These are phyloP conservation scores for Arrhopalites spinosus DNA, from an alignment of 2,888 invertebrate genomes.

Conservation along the genomic window DNA sequence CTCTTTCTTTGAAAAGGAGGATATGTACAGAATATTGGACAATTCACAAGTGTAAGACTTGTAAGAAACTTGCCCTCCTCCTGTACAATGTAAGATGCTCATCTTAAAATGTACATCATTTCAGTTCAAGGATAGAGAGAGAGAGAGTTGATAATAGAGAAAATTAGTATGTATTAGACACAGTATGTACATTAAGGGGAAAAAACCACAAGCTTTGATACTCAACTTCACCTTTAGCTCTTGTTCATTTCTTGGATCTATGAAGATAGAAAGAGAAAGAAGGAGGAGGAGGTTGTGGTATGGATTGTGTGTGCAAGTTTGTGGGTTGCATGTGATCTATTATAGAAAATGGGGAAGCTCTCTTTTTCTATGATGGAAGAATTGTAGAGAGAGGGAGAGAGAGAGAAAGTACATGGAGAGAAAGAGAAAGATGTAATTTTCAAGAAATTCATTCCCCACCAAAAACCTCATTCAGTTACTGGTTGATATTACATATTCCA, in stretches of 20 bases:
- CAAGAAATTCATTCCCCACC: constrained; percentile 24
- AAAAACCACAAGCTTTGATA: background rate
- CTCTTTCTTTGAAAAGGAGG: too few relatives aligned
- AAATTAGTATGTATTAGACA: background rate
- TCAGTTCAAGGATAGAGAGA: background rate
- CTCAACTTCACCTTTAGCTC: background rate
- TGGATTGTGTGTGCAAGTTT: background rate
- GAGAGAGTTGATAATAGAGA: background rate
- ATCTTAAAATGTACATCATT: background rate
- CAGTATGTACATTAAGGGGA: background rate
- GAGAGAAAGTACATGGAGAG: background rate
- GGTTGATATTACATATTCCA: constrained; percentile 26
- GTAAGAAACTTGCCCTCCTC: too few relatives aligned
- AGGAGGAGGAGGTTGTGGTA: background rate
- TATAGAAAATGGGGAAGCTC: background rate
- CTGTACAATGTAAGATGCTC: too few relatives aligned
- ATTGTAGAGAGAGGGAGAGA: background rate
- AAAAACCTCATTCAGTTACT: constrained; percentile 6
- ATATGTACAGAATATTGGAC: too few relatives aligned
- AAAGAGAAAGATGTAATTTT: constrained; percentile 16
- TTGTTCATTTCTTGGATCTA: background rate
- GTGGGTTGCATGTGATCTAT: background rate
- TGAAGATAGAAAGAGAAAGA: constrained; percentile 1
- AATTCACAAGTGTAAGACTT: constrained; percentile 15
- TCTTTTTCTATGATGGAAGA: background rate